Percentiles rank a stretch among this genome's conserved stretches.
Evolutionary conservation across 1,140 invertebrate genomes (phyloP).

Genomic region (Hycleus cichorii): DNA sequence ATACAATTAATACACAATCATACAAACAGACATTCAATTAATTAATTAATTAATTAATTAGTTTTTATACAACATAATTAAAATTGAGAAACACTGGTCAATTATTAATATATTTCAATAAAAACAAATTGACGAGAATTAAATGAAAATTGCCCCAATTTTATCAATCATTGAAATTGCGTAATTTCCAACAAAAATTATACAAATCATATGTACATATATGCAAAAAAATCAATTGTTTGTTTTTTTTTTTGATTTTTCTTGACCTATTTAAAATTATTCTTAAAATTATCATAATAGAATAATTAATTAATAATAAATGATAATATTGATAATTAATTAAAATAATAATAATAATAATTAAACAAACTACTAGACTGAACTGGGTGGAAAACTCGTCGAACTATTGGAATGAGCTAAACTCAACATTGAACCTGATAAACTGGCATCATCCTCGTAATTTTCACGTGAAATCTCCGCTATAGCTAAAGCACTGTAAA

Average conservation of each 20-base stretch:
- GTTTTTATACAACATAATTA: not conserved
- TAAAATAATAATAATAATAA: no score
- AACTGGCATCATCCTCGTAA: conserved; percentile 81
- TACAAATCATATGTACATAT: no score
- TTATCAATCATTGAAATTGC: not conserved
- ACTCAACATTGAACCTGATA: conserved; percentile 90
- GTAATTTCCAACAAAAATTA: no score
- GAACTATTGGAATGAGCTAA: conserved; percentile 90
- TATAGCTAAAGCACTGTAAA: conserved; percentile 58
- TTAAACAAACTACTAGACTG: conserved; percentile 53
- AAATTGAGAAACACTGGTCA: not conserved
- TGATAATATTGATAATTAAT: no score
- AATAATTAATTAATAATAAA: no score
- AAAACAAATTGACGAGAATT: not conserved
- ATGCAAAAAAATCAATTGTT: no score
- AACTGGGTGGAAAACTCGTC: conserved; percentile 76
- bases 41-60: not conserved
- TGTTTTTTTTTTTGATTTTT: no score
- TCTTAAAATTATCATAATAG: no score
- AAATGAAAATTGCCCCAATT: not conserved
- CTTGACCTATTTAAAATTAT: no score
- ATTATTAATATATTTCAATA: not conserved
- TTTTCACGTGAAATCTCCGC: conserved; percentile 80
- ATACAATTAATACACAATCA: not conserved
- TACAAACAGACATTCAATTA: not conserved